Evolutionary conservation across 2,888 invertebrate species (phyloP), one percentile per base, ranked within the genome.

Genomic region (Caenorhabditis doughertyi): DNA sequence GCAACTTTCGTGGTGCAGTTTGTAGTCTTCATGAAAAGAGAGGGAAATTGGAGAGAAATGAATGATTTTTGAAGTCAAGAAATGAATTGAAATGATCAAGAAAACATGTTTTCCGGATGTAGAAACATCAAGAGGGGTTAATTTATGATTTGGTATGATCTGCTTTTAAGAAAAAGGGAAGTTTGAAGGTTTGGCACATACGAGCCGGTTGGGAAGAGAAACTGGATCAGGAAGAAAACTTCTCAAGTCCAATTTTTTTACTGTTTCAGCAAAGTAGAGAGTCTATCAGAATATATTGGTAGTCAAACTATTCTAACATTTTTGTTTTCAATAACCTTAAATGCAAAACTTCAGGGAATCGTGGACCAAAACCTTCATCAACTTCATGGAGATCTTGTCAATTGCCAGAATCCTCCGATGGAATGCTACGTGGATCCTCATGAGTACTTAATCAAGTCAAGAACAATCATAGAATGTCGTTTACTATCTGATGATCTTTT

Each of bases 351-450:
- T n/a, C 62, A 77, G 77, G 77, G 77, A 18, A 29, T 77, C 25
- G 53, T 77, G 0, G 77, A 77, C 18, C 53, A 68, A 23, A 67
- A 55, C 3, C 21, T 44, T 29, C 77, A 77, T 42, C 68, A 62
- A 44, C 77, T 77, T 1, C 77, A 77, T 27, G 77, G 77, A 47
- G 13, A 21, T 21, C 77, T 77, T n/a, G 44, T 53, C 42, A 62
- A 77, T 18, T 77, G 77, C 7, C 51, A 77, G 23, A 32, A 47
- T 2, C 77, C 77, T 1, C 53, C 42, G 1, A 77, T 77, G 77
- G 62, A 77, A 13, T 77, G 77, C 44, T 68, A 16, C 7, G 32
- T 77, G 7, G 53, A 68, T 18, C 18, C 35, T 0, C 62, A 70
- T 29, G 76, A 76, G 21, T 70, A 51, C 16, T 55, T 77, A 11